These are phyloP conservation scores for Mizuhopecten yessoensis DNA, from an alignment of 1,140 invertebrate species.

Conservation along the genomic window DNA sequence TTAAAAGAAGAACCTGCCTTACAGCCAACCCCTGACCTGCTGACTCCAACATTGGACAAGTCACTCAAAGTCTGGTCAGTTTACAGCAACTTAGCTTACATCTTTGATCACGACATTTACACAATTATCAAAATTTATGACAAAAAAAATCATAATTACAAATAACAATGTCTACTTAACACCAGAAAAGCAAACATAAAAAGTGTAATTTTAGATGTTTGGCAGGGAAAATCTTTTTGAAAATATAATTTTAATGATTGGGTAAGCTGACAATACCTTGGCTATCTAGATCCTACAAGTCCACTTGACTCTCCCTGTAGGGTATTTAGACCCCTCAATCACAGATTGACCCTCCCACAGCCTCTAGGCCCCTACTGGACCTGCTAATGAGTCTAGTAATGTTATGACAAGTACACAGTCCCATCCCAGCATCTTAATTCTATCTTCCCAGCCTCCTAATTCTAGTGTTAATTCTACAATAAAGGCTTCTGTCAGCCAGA, in stretches of 20 bases:
- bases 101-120: not conserved
- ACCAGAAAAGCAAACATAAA: not conserved
- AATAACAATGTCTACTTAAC: no score
- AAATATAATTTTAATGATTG: not conserved
- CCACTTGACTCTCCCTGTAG: not conserved
- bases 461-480: not conserved
- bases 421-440: not conserved
- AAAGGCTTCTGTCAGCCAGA: not conserved
- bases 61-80: not conserved
- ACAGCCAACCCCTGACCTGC: not conserved
- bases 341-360: not conserved
- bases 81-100: not conserved
- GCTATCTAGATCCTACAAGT: not conserved
- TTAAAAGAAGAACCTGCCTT: conserved; percentile 2
- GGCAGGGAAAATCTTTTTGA: not conserved
- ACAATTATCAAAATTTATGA: not conserved
- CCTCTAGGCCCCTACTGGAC: not conserved
- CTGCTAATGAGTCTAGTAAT: not conserved
- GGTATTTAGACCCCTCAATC: conserved; percentile 18
- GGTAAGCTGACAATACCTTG: not conserved
- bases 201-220: not conserved
- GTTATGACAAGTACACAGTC: conserved; percentile 23
- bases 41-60: not conserved
- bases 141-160: not conserved
- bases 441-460: not conserved